phyloP scores from a whole-genome alignment of 1,140 invertebrate genomes.

The Formica selysi region DNA sequence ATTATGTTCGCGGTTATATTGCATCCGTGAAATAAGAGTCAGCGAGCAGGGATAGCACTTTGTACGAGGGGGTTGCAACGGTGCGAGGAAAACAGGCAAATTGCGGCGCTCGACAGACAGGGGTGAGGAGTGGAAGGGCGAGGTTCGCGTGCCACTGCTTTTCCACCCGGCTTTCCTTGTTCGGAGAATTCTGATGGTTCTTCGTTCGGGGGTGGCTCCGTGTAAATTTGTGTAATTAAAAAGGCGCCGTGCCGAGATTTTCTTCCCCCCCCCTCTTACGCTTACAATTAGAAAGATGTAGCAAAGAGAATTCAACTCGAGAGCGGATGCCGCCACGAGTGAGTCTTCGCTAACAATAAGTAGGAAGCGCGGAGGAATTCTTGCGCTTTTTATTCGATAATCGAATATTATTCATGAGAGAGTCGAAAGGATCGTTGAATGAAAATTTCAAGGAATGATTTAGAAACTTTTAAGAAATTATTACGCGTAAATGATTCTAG shows the following conservation, averaged over 20 bases:
- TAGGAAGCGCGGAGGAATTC: not conserved
- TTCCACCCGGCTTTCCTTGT: conserved; percentile 43
- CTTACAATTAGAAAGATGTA: not conserved
- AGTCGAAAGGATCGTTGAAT: conserved; percentile 7
- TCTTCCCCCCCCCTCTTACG: not conserved
- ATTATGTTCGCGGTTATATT: conserved; percentile 63
- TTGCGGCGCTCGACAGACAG: conserved; percentile 47
- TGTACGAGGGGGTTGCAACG: conserved; percentile 49
- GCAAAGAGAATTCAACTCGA: not conserved
- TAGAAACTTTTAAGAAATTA: conserved; percentile 37
- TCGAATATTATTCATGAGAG: conserved; percentile 24
- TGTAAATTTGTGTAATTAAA: conserved; percentile 65
- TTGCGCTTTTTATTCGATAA: not conserved
- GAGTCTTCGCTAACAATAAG: not conserved
- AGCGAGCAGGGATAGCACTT: conserved; percentile 59
- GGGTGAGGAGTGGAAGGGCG: not conserved
- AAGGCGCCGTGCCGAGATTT: conserved; percentile 55
- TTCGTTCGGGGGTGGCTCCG: conserved; percentile 37
- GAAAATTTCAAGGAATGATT: conserved; percentile 31
- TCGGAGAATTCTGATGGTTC: conserved; percentile 52
- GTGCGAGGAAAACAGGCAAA: conserved; percentile 58
- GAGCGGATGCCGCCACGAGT: not conserved
- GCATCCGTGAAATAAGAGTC: conserved; percentile 65
- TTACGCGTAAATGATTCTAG: conserved; percentile 39
- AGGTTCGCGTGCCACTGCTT: conserved; percentile 55